Evolutionary conservation across 2,888 invertebrate genomes (phyloP), one percentile per base, ranked within the genome.

Genomic region (Emmelina monodactyla): DNA sequence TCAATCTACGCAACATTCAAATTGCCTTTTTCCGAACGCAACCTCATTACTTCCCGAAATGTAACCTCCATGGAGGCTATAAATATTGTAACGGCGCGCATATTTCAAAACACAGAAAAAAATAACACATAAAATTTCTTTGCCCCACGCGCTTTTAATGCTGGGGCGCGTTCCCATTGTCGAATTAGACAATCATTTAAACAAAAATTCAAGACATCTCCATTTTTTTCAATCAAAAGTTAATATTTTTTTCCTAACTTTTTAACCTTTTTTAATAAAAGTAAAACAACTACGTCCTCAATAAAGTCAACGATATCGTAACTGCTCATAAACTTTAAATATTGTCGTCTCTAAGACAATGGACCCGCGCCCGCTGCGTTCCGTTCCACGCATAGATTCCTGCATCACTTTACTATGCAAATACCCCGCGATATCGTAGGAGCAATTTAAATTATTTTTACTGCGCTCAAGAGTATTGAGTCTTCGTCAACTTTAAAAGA

Each of bases 381-480:
- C 66, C 63, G 68, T 66, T 59, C 67, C 66, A 64, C 69, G 64
- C 72, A 75, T 76, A 76, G 78, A 75, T 75, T 78, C 73, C 70
- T 79, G 79, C 80, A 80, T 80, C 73, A 80, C 72, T 80, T 78
- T 70, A 71, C 67, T 75, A 81, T 81, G 80, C 80, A 81, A 81
- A 81, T 81, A 69, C 60, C 59, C 62, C 56, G 12, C 66, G 75
- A 75, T 73, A 75, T 62, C 73, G 69, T 71, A 72, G 71, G 75
- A 76, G 76, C 80, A 73, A 81, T 81, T 81, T 79, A 76, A 81
- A 81, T 81, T 81, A 81, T 80, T 81, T 81, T 81, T 81, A 81
- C 79, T 72, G 67, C 68, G 69, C 80, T 72, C 75, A 51, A 55
- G 81, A 62, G 81, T 76, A 80, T 81, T 78, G 79, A 70, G 72